These are phyloP conservation scores for Tympanoctomys barrerae DNA, from an alignment of 2,797 vertebrate genomes.

Conservation along the genomic window DNA sequence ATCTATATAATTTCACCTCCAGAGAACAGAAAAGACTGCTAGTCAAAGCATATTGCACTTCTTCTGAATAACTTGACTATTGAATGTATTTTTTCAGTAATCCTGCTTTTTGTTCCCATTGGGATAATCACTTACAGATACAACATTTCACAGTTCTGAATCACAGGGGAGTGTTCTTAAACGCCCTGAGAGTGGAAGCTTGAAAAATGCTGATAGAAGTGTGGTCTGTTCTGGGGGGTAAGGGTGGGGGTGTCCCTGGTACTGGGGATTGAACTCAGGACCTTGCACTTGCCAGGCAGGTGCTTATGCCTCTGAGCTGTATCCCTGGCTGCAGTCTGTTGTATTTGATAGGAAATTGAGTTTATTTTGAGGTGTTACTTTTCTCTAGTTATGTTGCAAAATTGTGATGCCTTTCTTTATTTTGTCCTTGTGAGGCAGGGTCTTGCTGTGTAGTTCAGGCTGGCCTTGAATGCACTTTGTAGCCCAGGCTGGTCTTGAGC, in stretches of 20 bases:
- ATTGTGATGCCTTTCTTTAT: no score
- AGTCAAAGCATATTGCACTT: slow-evolving; percentile 43
- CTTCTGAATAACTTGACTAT: slow-evolving; percentile 52
- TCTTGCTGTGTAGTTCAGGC: no score
- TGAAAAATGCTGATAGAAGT: slow-evolving; percentile 66
- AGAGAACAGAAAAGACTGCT: slow-evolving; percentile 65
- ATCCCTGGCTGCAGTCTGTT: no score
- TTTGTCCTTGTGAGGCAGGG: no score
- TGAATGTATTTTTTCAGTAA: slow-evolving; percentile 39
- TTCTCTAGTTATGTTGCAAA: slow-evolving; percentile 32
- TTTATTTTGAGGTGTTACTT: slow-evolving; percentile 42
- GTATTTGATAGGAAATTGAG: slow-evolving; percentile 28
- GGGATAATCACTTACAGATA: slow-evolving; percentile 72
- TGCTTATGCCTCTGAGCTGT: no score
- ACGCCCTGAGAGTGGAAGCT: slow-evolving; percentile 62
- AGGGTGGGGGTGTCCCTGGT: no score
- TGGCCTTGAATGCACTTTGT: no score
- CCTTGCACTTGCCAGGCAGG: no score
- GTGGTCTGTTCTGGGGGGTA: background rate
- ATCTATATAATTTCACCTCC: slow-evolving; percentile 60
- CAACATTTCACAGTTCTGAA: slow-evolving; percentile 73
- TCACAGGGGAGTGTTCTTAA: slow-evolving; percentile 74
- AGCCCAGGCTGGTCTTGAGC: no score
- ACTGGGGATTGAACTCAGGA: no score
- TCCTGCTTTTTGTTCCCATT: slow-evolving; percentile 62